Percentiles rank a stretch among this genome's conserved stretches.
phyloP scores from a whole-genome alignment of 2,797 vertebrate genomes.

The Phoebastria nigripes region DNA sequence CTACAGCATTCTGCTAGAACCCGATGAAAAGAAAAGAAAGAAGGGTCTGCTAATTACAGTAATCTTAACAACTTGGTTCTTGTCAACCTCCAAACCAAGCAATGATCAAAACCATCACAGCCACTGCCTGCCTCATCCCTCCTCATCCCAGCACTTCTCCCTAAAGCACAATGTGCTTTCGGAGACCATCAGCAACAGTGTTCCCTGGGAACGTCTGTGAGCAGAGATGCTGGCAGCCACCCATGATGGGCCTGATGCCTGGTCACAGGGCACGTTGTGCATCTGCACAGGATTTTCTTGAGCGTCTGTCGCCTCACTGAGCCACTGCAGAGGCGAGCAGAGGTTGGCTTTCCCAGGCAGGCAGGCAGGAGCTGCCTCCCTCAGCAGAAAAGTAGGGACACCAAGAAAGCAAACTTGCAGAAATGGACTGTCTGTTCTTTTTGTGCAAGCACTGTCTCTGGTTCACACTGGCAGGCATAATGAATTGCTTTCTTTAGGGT shows the following conservation, averaged over 20 bases:
- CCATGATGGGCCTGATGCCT: neutral
- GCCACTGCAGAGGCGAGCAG: fast-evolving
- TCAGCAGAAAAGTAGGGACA: neutral
- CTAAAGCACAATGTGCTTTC: neutral
- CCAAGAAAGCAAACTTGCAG: no score
- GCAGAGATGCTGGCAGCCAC: neutral
- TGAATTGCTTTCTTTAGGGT: neutral
- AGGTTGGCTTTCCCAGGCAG: neutral
- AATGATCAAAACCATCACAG: fast-evolving
- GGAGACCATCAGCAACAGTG: fast-evolving
- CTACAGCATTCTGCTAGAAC: neutral
- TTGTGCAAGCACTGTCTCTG: no score
- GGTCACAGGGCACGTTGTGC: fast-evolving
- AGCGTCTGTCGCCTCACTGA: neutral
- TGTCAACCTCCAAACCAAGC: neutral
- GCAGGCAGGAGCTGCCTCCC: neutral
- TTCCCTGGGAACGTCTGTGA: fast-evolving
- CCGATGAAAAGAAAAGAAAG: fast-evolving
- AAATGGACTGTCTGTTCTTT: neutral
- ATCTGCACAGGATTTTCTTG: fast-evolving
- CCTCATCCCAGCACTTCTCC: neutral
- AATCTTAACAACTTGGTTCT: neutral
- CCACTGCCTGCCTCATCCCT: neutral
- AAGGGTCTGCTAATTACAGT: neutral
- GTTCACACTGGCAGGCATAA: neutral